Evolutionary conservation across 2,113 vertebrate species (phyloP), one percentile per base, ranked within the genome.

Genomic region (Macquaria ambigua): DNA sequence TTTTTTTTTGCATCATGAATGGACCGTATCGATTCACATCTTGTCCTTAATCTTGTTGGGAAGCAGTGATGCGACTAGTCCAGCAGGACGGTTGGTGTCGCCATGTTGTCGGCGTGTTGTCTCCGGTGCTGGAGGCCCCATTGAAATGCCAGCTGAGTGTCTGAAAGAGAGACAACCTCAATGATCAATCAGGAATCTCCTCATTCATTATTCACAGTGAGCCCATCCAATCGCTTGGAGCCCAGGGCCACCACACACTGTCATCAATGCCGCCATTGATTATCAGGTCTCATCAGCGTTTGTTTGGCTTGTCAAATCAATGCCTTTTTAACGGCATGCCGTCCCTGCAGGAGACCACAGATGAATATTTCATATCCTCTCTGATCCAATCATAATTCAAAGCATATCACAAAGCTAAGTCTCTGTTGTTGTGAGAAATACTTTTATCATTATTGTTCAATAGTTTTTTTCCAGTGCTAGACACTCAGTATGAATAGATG

Each of bases 241-340:
- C 94, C 93, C 91, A 90, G 87, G 93, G 94, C 94, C 91, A 91
- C 92, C 90, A 28, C 90, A 77, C 85, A 71, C 90, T 89, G 89
- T 93, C 92, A 95, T 94, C 94, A 93, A 92, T 93, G 93, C 89
- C 34, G 59, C 79, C 86, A 95, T 94, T 92, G 94, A 95, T 95
- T 95, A 95, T 93, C 87, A 91, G 89, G 90, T 90, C 91, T 93
- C 93, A 94, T 94, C 94, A 94, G 93, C 87, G 74, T 93, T 95
- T 93, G 92, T 94, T 95, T 93, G 93, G 87, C 93, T 94, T 95
- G 94, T 94, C 92, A 94, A 94, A 94, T 95, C 93, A 92, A 95
- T 95, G 93, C 79, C 91, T 92, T 92, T 93, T 93, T 94, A 95
- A 92, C 92, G 70, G 81, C 90, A 85, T 78, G 79, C 87, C 43